Conservation (phyloP, 2,797 vertebrate species). For the Labeo calbasu region DNA sequence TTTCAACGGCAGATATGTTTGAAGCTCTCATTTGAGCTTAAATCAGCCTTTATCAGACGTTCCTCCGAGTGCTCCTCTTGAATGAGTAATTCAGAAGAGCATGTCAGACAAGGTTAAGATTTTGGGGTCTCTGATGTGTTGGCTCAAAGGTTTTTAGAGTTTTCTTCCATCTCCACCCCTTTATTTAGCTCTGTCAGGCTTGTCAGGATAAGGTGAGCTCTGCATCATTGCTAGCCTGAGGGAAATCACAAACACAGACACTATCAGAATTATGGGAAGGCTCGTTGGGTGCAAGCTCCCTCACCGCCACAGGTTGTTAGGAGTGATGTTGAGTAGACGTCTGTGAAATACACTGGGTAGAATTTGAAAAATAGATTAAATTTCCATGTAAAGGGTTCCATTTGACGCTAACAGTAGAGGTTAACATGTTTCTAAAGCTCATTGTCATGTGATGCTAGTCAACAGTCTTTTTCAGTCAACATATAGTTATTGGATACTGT, state of each 20-base stretch:
- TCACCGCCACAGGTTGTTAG: conserved; percentile 23
- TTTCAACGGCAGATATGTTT: neutral
- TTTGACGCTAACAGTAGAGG: too few species aligned
- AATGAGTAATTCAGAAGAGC: conserved; percentile 24
- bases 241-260: conserved; percentile 55
- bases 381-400: too few species aligned
- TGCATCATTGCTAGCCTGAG: conserved; percentile 48
- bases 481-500: neutral
- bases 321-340: neutral
- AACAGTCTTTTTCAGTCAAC: neutral
- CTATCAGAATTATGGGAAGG: conserved; percentile 47
- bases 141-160: conserved; percentile 40
- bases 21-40: conserved; percentile 13
- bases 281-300: conserved; percentile 32
- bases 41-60: conserved; percentile 25
- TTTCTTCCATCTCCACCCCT: conserved; percentile 26
- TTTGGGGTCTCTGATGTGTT: conserved; percentile 44
- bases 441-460: neutral
- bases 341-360: neutral
- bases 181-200: conserved; percentile 49
- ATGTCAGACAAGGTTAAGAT: conserved; percentile 16
- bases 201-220: conserved; percentile 50
- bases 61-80: neutral
- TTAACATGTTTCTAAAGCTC: neutral
- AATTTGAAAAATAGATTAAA: neutral